Evolutionary conservation across 2,797 vertebrate genomes (phyloP).

Genomic region (Knipowitschia caucasica): DNA sequence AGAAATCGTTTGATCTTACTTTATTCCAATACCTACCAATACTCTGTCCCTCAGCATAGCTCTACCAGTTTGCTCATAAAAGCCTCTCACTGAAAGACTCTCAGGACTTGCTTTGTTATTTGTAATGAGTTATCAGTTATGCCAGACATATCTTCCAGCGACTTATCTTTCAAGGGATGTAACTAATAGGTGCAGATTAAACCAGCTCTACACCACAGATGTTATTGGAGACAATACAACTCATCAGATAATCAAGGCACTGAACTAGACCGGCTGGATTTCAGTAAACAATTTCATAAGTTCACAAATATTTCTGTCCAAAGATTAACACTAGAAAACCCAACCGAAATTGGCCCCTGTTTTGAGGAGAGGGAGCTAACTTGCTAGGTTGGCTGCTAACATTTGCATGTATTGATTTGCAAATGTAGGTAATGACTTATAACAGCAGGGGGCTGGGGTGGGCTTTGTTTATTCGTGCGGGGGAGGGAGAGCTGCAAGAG

Average conservation of each 20-base stretch:
- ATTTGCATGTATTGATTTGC: too few species aligned
- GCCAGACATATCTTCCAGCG: neutral
- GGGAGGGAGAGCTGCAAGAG: too few species aligned
- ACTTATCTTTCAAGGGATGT: neutral
- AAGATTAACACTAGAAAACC: neutral
- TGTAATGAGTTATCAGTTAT: neutral
- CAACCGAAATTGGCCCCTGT: neutral
- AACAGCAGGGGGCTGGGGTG: too few species aligned
- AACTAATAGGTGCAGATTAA: slow-evolving; percentile 1
- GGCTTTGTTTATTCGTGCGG: too few species aligned
- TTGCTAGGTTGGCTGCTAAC: too few species aligned
- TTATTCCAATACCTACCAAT: too few species aligned
- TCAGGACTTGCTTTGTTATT: neutral
- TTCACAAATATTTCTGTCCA: neutral
- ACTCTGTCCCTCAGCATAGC: neutral
- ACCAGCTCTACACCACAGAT: neutral
- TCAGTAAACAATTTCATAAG: slow-evolving; percentile 1
- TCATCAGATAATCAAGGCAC: neutral
- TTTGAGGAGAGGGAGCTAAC: too few species aligned
- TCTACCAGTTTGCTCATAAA: neutral
- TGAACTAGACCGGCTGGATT: neutral
- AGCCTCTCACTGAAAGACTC: neutral
- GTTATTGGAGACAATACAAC: neutral
- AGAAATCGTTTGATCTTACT: too few species aligned
- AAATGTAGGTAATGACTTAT: too few species aligned